Base-by-base conservation (phyloP, 1,140 invertebrate species). In the Calycopis cecrops region DNA sequence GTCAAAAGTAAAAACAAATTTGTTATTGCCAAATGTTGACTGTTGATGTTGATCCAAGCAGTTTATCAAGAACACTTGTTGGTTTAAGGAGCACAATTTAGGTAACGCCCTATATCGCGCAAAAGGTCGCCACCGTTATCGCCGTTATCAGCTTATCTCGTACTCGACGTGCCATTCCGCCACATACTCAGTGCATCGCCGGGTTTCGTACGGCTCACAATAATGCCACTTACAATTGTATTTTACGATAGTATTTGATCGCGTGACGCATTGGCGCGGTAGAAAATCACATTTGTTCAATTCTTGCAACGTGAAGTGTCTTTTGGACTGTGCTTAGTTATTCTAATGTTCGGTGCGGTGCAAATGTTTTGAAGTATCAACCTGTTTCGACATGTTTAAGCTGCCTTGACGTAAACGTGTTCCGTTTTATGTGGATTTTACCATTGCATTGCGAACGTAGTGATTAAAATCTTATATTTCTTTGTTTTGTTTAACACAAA, bases 71-170 rank as follows among this genome's bases (percentile, higher is more conserved):
- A 17, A 44, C 9, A 17, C 6, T 1, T 40, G 40, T 44, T 44
- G 40, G n/a, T 17, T 44, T 44, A 16, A 44, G 40, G 40, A 16
- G 11, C 12, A 12, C 9, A 16, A 44, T 44, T 44, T 17, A 14
- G 40, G 40, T 44, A 16, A 16, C 17, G 14, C 14, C 40, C 40
- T 44, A 44, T 44, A 44, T 44, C 55, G 33, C 16, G 55, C 37
- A 47, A 57, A 52, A 72, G 73, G 66, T 53, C 52, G 52, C 52
- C 42, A 53, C 33, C 28, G 42, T 33, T 42, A 18, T n/a, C 52
- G 21, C 80, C 75, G 62, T 86, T 86, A 86, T 86, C 83, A 80
- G 78, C 74, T 82, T 86, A 85, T 86, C 83, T 80, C 52, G 55
- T 65, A 69, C 70, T 72, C 72, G 66, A 70, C 80, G 68, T 81